Conservation (phyloP, 92 coral and sea anemone genomes). For the Chrysogorgia sp. region DNA sequence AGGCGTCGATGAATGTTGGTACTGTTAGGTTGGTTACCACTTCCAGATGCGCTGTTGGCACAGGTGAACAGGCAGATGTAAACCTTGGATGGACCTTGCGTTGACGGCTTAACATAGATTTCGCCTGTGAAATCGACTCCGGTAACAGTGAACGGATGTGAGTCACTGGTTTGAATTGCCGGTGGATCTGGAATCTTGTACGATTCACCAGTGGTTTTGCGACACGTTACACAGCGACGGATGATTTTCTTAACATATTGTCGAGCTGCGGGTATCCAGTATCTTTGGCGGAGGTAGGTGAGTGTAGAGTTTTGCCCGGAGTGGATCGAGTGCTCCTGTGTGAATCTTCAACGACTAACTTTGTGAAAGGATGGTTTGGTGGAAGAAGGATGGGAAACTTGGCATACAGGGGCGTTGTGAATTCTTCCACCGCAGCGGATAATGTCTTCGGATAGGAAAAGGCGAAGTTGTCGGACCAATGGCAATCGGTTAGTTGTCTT, state of each 20-base stretch:
- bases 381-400: slow-evolving; percentile 25
- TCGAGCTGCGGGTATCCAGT: slow-evolving; percentile 17
- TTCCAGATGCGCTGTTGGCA: slow-evolving; percentile 26
- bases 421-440: slow-evolving; percentile 27
- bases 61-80: slow-evolving; percentile 35
- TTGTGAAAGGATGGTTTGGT: slow-evolving; percentile 6
- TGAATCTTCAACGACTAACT: neutral
- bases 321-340: neutral
- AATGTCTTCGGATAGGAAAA: slow-evolving; percentile 17
- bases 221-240: slow-evolving; percentile 14
- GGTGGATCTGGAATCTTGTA: slow-evolving; percentile 6
- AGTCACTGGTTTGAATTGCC: neutral
- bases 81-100: neutral
- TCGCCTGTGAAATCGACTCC: slow-evolving; percentile 26
- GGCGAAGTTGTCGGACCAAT: slow-evolving; percentile 22
- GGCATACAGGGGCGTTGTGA: slow-evolving; percentile 8
- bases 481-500: slow-evolving; percentile 1
- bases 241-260: slow-evolving; percentile 15
- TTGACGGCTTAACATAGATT: neutral
- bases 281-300: slow-evolving; percentile 11
- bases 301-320: slow-evolving; percentile 8
- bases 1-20: slow-evolving; percentile 2
- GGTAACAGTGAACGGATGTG: slow-evolving; percentile 10
- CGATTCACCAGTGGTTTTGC: neutral
- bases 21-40: slow-evolving; percentile 13